Conservation (phyloP, 2,888 invertebrate species). For the Cheilosia impressa region DNA sequence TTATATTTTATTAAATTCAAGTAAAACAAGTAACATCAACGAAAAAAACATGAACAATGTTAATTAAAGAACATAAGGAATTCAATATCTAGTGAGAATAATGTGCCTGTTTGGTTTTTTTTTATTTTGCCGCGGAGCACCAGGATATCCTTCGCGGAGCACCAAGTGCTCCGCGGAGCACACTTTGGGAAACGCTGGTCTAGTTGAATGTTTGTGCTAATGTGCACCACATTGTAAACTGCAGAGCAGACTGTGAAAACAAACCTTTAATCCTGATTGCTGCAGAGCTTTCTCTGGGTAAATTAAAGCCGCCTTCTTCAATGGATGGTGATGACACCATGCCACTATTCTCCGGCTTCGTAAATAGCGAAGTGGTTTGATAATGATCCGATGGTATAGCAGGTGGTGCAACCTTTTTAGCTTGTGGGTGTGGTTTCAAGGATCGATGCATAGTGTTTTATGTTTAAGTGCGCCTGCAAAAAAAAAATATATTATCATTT, state of each 20-base stretch:
- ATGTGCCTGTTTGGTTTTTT: too few species aligned
- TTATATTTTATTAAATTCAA: too few species aligned
- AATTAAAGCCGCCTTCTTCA: slow-evolving; percentile 83
- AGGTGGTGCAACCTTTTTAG: slow-evolving; percentile 95
- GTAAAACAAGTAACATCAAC: too few species aligned
- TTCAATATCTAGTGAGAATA: too few species aligned
- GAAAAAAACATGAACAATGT: too few species aligned
- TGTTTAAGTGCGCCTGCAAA: slow-evolving; percentile 63
- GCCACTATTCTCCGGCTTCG: slow-evolving; percentile 78
- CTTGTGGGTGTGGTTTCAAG: slow-evolving; percentile 91
- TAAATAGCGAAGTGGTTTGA: slow-evolving; percentile 72
- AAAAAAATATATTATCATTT: slow-evolving; percentile 34
- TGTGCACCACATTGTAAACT: background rate
- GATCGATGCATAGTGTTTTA: slow-evolving; percentile 94
- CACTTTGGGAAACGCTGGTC: too few species aligned
- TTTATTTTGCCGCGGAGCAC: too few species aligned
- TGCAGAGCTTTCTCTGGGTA: slow-evolving; percentile 83
- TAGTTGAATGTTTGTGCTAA: too few species aligned
- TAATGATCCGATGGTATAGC: slow-evolving; percentile 91
- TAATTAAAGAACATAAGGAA: too few species aligned
- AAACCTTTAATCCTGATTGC: slow-evolving; percentile 83
- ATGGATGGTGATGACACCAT: slow-evolving; percentile 83
- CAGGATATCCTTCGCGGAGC: too few species aligned
- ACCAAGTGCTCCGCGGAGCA: too few species aligned
- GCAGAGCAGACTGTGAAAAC: background rate